phyloP scores from a whole-genome alignment of 2,888 invertebrate genomes.

The Apotomis betuletana region DNA sequence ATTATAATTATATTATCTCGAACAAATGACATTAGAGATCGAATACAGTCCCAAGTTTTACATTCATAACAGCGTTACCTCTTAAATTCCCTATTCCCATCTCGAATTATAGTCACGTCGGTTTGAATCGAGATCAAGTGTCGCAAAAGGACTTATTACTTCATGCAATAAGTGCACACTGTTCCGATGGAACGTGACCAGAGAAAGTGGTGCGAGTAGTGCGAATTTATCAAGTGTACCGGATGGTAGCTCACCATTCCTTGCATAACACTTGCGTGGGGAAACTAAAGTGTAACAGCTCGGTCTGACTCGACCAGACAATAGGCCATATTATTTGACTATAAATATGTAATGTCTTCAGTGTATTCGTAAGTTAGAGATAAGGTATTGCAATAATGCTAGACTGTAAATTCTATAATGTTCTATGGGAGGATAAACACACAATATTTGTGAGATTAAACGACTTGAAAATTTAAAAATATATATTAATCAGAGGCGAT shows the following conservation, averaged over 20 bases:
- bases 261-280: conserved; percentile 47
- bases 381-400: not conserved
- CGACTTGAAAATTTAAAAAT: too few species aligned
- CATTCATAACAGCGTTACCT: conserved; percentile 1
- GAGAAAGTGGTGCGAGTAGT: conserved; percentile 66
- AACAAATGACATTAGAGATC: too few species aligned
- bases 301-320: conserved; percentile 8
- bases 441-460: not conserved
- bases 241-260: conserved; percentile 49
- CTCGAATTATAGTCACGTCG: conserved; percentile 12
- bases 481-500: too few species aligned
- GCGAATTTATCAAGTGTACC: conserved; percentile 60
- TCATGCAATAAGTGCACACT: conserved; percentile 33
- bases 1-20: too few species aligned
- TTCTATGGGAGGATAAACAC: not conserved
- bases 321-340: conserved; percentile 11
- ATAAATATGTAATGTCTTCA: not conserved
- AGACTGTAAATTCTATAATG: not conserved
- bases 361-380: not conserved
- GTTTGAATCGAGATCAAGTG: conserved; percentile 18
- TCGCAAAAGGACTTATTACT: conserved; percentile 40
- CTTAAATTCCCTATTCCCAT: not conserved
- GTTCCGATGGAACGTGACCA: conserved; percentile 54
- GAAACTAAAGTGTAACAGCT: conserved; percentile 24
- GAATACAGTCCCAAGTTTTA: not conserved